Evolutionary conservation across 2,888 invertebrate genomes (phyloP).

Genomic region (Lymantria monacha): DNA sequence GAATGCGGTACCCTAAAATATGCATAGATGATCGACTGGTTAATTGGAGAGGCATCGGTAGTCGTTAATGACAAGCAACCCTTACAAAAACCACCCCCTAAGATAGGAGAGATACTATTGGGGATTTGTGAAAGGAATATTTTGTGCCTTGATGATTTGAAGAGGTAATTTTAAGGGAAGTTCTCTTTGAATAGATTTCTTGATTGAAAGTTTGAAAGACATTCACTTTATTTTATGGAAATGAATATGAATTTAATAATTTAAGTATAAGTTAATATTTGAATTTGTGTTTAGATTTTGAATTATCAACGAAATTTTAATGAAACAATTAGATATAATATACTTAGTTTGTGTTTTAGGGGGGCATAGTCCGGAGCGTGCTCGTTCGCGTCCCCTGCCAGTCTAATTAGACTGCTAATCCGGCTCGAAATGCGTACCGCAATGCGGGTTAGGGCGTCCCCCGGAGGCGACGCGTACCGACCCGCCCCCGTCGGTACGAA

Average conservation of each 20-base stretch:
- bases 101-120: conserved; percentile 6
- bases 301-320: no score
- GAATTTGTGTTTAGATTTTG: background rate
- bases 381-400: no score
- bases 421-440: no score
- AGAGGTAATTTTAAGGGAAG: background rate
- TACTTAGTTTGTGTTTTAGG: no score
- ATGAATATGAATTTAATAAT: background rate
- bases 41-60: conserved; percentile 34
- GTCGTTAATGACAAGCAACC: conserved; percentile 25
- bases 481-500: no score
- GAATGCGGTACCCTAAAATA: background rate
- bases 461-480: no score
- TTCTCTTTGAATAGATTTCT: background rate
- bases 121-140: conserved; percentile 6
- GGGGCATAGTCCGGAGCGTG: no score
- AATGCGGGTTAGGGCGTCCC: no score
- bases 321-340: no score
- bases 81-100: conserved; percentile 5
- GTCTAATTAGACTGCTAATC: no score
- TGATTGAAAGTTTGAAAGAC: background rate
- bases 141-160: conserved; percentile 4
- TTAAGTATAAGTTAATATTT: background rate
- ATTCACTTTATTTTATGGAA: background rate
- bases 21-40: conserved; percentile 16